Conservation (phyloP, 2,888 invertebrate species). For the Pharmacophagus antenor region DNA sequence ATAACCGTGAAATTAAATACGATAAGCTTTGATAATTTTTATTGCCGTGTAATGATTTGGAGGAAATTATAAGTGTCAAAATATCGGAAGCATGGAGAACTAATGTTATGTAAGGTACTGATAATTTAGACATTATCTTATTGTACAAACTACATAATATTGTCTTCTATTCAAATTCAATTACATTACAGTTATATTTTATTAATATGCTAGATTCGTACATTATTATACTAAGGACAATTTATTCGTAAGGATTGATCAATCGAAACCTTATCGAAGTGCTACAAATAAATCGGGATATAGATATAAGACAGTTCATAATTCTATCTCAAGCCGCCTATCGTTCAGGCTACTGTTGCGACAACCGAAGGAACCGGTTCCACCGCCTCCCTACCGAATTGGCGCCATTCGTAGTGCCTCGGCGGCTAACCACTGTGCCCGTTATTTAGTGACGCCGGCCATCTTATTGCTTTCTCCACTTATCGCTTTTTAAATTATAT, state of each 20-base stretch:
- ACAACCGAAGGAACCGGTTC: slow-evolving; percentile 63
- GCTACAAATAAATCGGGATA: slow-evolving; percentile 33
- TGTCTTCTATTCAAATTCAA: no score
- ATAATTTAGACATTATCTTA: no score
- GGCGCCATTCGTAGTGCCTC: slow-evolving; percentile 59
- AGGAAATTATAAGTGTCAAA: slow-evolving; percentile 9
- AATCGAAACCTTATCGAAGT: slow-evolving; percentile 5
- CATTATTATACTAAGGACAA: no score
- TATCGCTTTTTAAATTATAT: slow-evolving; percentile 44
- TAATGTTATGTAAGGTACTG: no score
- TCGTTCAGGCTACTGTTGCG: slow-evolving; percentile 66
- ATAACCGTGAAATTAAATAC: slow-evolving; percentile 23
- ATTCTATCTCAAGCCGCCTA: slow-evolving; percentile 67
- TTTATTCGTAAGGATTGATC: background rate
- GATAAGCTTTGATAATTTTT: slow-evolving; percentile 17
- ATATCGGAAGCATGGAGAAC: slow-evolving; percentile 4
- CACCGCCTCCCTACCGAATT: slow-evolving; percentile 59
- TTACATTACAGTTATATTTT: no score
- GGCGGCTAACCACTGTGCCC: slow-evolving; percentile 45
- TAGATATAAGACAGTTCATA: slow-evolving; percentile 50
- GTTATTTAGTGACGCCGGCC: slow-evolving; percentile 37
- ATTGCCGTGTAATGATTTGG: slow-evolving; percentile 13
- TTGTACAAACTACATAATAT: no score
- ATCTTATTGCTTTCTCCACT: slow-evolving; percentile 46
- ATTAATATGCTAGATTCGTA: no score